Conservation (phyloP, 2,797 vertebrate genomes). For the Masticophis lateralis region DNA sequence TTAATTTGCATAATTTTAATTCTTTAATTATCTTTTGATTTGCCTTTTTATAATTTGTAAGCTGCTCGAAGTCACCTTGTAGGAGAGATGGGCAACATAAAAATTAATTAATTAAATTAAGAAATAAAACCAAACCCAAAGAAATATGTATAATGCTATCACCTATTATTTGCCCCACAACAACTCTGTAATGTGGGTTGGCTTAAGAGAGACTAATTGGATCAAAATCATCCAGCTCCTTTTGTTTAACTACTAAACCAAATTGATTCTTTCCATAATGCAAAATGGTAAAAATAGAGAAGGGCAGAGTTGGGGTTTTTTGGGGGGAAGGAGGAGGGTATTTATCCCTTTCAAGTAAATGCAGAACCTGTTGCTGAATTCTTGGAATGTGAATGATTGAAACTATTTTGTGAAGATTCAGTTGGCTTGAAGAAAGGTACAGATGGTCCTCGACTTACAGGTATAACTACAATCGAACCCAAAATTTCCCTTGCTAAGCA, state of each 20-base stretch:
- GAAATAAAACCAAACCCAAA: neutral
- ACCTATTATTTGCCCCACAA: neutral
- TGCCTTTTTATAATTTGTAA: neutral
- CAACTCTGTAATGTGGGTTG: neutral
- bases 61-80: neutral
- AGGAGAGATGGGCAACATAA: neutral
- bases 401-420: neutral
- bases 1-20: neutral
- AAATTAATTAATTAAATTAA: neutral
- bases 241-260: neutral
- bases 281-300: neutral
- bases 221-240: neutral
- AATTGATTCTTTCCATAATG: neutral
- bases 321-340: neutral
- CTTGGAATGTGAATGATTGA: neutral
- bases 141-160: neutral
- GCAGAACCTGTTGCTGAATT: neutral
- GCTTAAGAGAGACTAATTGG: neutral
- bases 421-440: neutral
- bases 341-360: neutral
- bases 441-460: neutral
- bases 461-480: neutral
- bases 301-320: neutral
- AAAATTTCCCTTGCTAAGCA: neutral
- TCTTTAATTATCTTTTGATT: neutral